These are phyloP conservation scores for Drosophila putrida DNA, from an alignment of 2,888 invertebrate species.

Conservation along the genomic window DNA sequence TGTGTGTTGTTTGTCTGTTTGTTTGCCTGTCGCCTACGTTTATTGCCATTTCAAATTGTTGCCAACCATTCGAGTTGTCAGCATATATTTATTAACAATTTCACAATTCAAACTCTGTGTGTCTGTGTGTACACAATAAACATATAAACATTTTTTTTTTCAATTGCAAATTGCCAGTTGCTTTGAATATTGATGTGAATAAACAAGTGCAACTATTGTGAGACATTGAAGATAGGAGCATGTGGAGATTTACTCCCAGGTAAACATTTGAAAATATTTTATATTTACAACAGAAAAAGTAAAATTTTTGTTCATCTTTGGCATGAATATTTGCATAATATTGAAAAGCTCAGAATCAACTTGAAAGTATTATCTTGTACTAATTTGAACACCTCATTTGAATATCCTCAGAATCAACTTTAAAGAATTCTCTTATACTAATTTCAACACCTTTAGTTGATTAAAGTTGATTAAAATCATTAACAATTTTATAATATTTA, in stretches of 20 bases:
- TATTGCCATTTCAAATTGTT: constrained; percentile 12
- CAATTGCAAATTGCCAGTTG: constrained; percentile 34
- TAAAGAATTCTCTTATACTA: no score
- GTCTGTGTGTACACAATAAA: constrained; percentile 10
- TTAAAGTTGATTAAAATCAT: no score
- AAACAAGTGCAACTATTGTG: constrained; percentile 28
- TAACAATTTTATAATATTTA: no score
- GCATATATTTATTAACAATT: constrained; percentile 44
- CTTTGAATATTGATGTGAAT: constrained; percentile 29
- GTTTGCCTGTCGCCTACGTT: constrained; percentile 15
- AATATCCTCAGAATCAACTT: no score
- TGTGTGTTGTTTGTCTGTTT: constrained; percentile 27
- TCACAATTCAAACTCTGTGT: constrained; percentile 1
- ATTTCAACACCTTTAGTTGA: no score
- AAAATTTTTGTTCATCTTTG: no score
- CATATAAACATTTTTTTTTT: constrained; percentile 36
- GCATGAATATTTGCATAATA: no score
- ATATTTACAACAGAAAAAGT: not conserved
- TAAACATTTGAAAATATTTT: constrained; percentile 6
- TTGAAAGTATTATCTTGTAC: no score
- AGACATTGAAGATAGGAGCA: not conserved
- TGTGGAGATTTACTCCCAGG: not conserved
- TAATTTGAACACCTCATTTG: no score
- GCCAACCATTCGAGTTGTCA: constrained; percentile 13
- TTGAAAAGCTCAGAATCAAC: no score